A percentile compares a stretch with the other conserved stretches of the same genome.
Evolutionary conservation across 2,888 invertebrate genomes (phyloP).

Genomic region (Zaprionus lineosus): DNA sequence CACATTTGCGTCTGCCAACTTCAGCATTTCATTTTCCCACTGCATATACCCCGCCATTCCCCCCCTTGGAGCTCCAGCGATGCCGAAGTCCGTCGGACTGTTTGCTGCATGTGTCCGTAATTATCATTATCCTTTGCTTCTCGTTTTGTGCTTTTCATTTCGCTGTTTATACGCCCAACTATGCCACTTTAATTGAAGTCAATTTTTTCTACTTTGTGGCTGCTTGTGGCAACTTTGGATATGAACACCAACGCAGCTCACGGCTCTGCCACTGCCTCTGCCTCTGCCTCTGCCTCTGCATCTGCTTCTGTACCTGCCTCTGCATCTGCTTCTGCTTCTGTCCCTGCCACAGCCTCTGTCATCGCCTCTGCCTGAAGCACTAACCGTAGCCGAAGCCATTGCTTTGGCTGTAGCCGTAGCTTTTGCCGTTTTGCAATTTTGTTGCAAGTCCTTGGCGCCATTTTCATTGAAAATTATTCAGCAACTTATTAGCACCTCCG

Average conservation of each 20-base stretch:
- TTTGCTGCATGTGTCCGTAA: conserved; percentile 49
- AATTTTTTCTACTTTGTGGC: conserved; percentile 65
- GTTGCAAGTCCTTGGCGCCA: conserved; percentile 31
- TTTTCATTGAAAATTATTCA: conserved; percentile 72
- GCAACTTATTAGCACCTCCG: conserved; percentile 77
- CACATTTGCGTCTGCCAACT: conserved; percentile 28
- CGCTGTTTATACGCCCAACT: conserved; percentile 69
- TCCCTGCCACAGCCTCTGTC: background rate
- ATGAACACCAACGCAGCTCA: too few relatives aligned
- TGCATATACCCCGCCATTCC: background rate
- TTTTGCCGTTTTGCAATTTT: conserved; percentile 20
- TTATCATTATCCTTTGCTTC: conserved; percentile 68
- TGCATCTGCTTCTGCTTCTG: background rate
- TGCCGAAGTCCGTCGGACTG: too few relatives aligned
- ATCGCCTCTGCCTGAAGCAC: too few relatives aligned
- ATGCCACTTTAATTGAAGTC: conserved; percentile 75
- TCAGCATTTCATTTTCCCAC: conserved; percentile 40
- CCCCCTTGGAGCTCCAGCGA: too few relatives aligned
- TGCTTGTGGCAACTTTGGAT: conserved; percentile 40
- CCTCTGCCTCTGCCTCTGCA: background rate
- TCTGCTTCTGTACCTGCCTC: background rate
- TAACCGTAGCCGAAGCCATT: too few relatives aligned
- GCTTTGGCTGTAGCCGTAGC: background rate
- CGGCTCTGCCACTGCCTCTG: background rate
- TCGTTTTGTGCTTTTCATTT: conserved; percentile 73